These are phyloP conservation scores for Philereme transversata DNA, from an alignment of 2,888 invertebrate species.

Conservation along the genomic window DNA sequence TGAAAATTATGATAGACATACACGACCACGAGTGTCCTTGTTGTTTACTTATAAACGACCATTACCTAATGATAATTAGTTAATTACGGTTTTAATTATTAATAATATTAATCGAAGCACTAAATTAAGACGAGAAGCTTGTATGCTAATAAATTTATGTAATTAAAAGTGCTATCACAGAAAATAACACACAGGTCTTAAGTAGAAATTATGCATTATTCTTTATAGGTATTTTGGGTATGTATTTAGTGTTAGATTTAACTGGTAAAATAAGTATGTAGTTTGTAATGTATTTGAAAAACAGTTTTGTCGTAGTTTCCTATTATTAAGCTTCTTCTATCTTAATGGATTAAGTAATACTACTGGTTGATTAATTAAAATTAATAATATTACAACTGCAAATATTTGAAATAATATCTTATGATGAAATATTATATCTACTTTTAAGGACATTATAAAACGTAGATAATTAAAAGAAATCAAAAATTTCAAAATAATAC, in stretches of 20 bases:
- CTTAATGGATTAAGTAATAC: slow-evolving; percentile 83
- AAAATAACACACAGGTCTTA: slow-evolving; percentile 76
- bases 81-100: slow-evolving; percentile 85
- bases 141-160: slow-evolving; percentile 79
- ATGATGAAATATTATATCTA: slow-evolving; percentile 84
- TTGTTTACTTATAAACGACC: slow-evolving; percentile 70
- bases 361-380: slow-evolving; percentile 83
- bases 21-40: slow-evolving; percentile 77
- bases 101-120: slow-evolving; percentile 77
- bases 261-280: slow-evolving; percentile 83
- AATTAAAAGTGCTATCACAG: slow-evolving; percentile 77
- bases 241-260: slow-evolving; percentile 83
- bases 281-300: slow-evolving; percentile 82
- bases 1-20: slow-evolving; percentile 83
- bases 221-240: slow-evolving; percentile 84
- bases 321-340: slow-evolving; percentile 85
- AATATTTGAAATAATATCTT: slow-evolving; percentile 85
- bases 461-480: slow-evolving; percentile 85
- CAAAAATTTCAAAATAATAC: slow-evolving; percentile 82
- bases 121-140: slow-evolving; percentile 80
- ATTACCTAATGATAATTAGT: slow-evolving; percentile 84
- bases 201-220: slow-evolving; percentile 83
- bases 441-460: slow-evolving; percentile 84
- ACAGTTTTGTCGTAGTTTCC: slow-evolving; percentile 83
- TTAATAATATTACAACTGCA: slow-evolving; percentile 83